Base-by-base conservation (phyloP, 2,888 invertebrate genomes). In the Cephus rjabovi region DNA sequence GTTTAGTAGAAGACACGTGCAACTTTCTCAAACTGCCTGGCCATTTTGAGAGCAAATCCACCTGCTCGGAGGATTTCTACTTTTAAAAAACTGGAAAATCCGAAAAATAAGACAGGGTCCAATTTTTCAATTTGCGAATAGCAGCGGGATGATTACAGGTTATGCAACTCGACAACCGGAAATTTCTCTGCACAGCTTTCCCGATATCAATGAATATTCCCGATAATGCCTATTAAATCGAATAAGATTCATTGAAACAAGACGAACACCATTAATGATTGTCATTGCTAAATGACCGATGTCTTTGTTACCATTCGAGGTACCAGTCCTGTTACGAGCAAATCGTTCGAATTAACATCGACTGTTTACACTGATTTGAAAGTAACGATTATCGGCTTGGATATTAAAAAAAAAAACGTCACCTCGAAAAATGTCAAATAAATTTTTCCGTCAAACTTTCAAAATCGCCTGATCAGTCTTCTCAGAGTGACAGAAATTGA, bases 401-500 rank as follows among this genome's bases (percentile, higher is more conserved):
- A 15, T 23, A 15, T 15, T 15, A 6, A 4, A 15, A 40, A 6
- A 12, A 37, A 70, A 37, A 73, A 15, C n/a, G 2, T 40, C 40
- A 23, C 0, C 6, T 56, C 76, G 73, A 74, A 78, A 23, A 1
- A 56, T 23, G 1, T 56, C 40, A 40, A 40, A 40, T 15, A 40
- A 56, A 56, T 15, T 56, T 40, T 40, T 0, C 40, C 4, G 15
- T 15, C 4, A 40, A 40, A 40, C 4, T 15, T 40, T 40, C 40
- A 4, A 15, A 15, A 4, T 15, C 40, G 23, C 0, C 40, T 23
- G 6, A 15, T 56, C 0, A 1, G 6, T 23, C 40, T 2, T 23
- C 6, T 2, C 2, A 23, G 6, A 9, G 12, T 4, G 15, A 23
- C 40, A 2, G 0, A 56, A 56, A 23, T 2, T 23, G 2, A 1